Percentiles rank a stretch among this genome's conserved stretches.
These are phyloP conservation scores for Mamestra brassicae DNA, from an alignment of 2,888 invertebrate species.

Conservation along the genomic window DNA sequence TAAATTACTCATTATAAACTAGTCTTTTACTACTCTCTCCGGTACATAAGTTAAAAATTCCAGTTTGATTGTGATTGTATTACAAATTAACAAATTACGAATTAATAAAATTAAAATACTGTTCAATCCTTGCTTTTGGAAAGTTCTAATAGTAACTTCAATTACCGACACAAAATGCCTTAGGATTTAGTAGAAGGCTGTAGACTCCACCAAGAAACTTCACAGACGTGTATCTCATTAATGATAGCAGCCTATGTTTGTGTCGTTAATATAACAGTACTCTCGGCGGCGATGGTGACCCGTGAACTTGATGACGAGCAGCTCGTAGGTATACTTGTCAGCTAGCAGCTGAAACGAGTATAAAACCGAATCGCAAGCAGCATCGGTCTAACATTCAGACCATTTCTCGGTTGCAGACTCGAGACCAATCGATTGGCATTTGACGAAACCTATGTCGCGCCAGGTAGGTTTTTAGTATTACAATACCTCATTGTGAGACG, in stretches of 20 bases:
- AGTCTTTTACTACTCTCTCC: conserved; percentile 86
- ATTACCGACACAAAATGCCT: conserved; percentile 45
- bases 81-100: conserved; percentile 60
- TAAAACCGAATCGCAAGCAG: conserved; percentile 75
- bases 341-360: conserved; percentile 69
- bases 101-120: conserved; percentile 75
- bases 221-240: conserved; percentile 13
- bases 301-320: conserved; percentile 64
- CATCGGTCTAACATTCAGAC: conserved; percentile 63
- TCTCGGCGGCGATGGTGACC: conserved; percentile 41
- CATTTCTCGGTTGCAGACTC: conserved; percentile 82
- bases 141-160: conserved; percentile 50
- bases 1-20: conserved; percentile 61
- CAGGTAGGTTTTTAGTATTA: conserved; percentile 82
- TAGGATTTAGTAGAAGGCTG: conserved; percentile 30
- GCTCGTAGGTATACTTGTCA: conserved; percentile 59
- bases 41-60: conserved; percentile 58
- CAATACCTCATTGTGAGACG: conserved; percentile 72
- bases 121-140: conserved; percentile 66
- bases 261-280: conserved; percentile 51
- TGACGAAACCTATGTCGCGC: conserved; percentile 87
- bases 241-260: conserved; percentile 30
- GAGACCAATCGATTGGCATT: conserved; percentile 83
- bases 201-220: conserved; percentile 23
- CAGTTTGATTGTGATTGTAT: conserved; percentile 44